Evolutionary conservation across 1,140 invertebrate species (phyloP).

Genomic region (Trichonephila clavipes): DNA sequence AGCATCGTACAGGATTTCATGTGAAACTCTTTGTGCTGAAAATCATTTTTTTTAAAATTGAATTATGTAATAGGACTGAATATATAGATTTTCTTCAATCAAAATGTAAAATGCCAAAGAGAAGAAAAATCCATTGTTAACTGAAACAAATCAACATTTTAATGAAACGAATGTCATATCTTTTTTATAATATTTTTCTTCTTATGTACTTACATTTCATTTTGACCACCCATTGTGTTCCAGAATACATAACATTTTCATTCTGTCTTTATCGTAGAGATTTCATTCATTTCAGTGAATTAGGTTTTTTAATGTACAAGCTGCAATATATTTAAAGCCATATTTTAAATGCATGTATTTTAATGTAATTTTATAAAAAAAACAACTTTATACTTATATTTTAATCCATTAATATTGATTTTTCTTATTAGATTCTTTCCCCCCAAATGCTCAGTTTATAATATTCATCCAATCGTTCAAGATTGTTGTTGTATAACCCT

Average conservation of each 20-base stretch:
- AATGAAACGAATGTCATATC: neutral
- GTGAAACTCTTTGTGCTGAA: neutral
- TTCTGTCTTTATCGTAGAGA: neutral
- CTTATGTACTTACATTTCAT: neutral
- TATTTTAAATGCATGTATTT: slow-evolving; percentile 19
- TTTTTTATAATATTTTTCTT: neutral
- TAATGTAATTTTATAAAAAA: neutral
- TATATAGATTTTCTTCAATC: neutral
- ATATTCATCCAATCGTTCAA: too few species aligned
- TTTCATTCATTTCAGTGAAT: neutral
- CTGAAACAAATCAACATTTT: neutral
- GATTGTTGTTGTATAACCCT: too few species aligned
- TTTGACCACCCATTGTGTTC: slow-evolving; percentile 14
- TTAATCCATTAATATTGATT: too few species aligned
- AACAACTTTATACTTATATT: too few species aligned
- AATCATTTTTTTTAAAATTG: too few species aligned
- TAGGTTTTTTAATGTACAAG: neutral
- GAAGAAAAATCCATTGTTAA: neutral
- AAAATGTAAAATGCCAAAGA: slow-evolving; percentile 27
- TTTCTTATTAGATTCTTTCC: too few species aligned
- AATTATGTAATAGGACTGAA: neutral
- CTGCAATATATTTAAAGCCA: neutral
- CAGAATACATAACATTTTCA: neutral
- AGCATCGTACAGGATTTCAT: neutral
- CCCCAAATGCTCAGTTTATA: too few species aligned